Percentiles rank a stretch among this genome's conserved stretches.
phyloP scores from a whole-genome alignment of 2,113 vertebrate species.

The Emydura subglobosa region DNA sequence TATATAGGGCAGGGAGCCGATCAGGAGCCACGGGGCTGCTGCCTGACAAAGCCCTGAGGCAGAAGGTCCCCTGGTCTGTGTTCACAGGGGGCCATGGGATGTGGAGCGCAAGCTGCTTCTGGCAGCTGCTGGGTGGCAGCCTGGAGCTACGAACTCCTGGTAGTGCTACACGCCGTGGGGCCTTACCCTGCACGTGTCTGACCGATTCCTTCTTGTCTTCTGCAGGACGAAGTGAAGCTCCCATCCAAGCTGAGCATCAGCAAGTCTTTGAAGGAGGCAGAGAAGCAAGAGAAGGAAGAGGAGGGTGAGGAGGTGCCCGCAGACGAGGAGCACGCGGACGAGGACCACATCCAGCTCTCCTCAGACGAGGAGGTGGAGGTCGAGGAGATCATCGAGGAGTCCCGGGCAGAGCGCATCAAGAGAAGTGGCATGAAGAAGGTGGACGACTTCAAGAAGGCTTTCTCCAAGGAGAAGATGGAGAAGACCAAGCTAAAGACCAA shows the following conservation, averaged over 20 bases:
- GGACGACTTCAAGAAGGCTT: constrained; percentile 96
- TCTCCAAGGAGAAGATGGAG: constrained; percentile 97
- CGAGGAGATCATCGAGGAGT: constrained; percentile 94
- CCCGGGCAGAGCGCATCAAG: constrained; percentile 93
- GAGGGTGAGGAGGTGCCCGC: constrained; percentile 80
- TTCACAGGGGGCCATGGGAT: not conserved
- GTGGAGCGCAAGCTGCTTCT: not conserved
- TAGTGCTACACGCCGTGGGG: not conserved
- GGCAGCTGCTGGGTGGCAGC: not conserved
- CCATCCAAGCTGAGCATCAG: constrained; percentile 90
- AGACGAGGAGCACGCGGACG: constrained; percentile 83
- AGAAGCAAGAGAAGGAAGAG: constrained; percentile 80
- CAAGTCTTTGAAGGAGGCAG: constrained; percentile 85
- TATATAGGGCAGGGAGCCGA: not conserved
- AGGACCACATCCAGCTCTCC: constrained; percentile 81
- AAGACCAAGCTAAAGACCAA: constrained; percentile 93
- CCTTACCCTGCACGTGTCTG: not conserved
- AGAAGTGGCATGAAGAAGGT: constrained; percentile 91
- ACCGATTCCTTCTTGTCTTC: constrained; percentile 59
- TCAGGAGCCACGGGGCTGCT: not conserved
- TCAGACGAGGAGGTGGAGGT: constrained; percentile 94
- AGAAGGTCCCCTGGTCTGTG: not conserved
- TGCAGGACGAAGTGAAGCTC: constrained; percentile 91
- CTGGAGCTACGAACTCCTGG: not conserved
- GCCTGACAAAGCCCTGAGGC: not conserved